A percentile compares a stretch with the other conserved stretches of the same genome.
Evolutionary conservation across 1,140 invertebrate genomes (phyloP).

Genomic region (Mya arenaria): DNA sequence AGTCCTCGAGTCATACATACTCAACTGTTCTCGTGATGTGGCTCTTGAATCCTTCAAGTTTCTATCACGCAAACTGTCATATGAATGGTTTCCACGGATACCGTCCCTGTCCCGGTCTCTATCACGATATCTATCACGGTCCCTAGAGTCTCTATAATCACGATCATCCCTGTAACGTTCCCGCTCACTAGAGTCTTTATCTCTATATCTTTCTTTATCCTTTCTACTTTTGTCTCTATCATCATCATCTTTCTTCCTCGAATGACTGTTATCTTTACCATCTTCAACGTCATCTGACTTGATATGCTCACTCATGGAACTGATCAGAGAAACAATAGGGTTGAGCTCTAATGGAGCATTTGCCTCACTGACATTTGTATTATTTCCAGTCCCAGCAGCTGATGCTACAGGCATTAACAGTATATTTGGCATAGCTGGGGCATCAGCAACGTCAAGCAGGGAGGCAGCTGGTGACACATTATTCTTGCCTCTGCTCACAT

Average conservation of each 20-base stretch:
- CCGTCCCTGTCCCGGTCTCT: constrained; percentile 7
- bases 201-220: constrained; percentile 12
- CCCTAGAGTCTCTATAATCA: constrained; percentile 19
- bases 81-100: constrained; percentile 37
- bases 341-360: constrained; percentile 23
- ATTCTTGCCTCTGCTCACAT: constrained; percentile 65
- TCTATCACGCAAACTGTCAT: constrained; percentile 33
- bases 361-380: neutral
- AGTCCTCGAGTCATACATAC: constrained; percentile 37
- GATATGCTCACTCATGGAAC: constrained; percentile 62
- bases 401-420: constrained; percentile 71
- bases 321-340: constrained; percentile 59
- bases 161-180: constrained; percentile 11
- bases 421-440: constrained; percentile 65
- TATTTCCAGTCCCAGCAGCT: constrained; percentile 48
- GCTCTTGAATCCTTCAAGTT: constrained; percentile 35
- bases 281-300: constrained; percentile 7
- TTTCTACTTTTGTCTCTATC: constrained; percentile 6
- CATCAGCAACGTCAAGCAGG: constrained; percentile 75
- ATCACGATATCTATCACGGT: constrained; percentile 52
- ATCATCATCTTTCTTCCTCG: neutral
- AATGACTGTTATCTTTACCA: neutral
- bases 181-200: neutral
- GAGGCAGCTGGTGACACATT: constrained; percentile 78
- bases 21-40: constrained; percentile 35